Conservation (phyloP, 2,888 invertebrate genomes). For the Aspidapion aeneum region DNA sequence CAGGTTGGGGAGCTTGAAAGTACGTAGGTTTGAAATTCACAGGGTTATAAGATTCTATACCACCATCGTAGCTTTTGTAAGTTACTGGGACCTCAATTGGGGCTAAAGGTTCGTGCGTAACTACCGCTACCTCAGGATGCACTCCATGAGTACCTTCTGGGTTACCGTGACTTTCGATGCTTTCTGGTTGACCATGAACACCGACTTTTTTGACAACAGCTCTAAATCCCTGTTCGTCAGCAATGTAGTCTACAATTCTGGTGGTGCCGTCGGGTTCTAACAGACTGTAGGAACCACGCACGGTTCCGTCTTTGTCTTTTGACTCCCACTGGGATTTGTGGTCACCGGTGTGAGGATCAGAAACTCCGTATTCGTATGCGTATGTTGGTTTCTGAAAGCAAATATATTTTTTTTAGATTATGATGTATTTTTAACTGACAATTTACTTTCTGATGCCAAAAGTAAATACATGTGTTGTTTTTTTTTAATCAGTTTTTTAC, state of each 20-base stretch:
- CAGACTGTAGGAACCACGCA: constrained; percentile 42
- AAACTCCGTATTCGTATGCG: constrained; percentile 42
- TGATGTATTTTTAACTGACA: too few relatives aligned
- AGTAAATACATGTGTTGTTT: too few relatives aligned
- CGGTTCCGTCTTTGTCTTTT: constrained; percentile 40
- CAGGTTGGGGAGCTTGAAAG: constrained; percentile 16
- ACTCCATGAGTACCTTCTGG: constrained; percentile 16
- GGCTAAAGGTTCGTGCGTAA: constrained; percentile 13
- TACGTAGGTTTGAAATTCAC: constrained; percentile 20
- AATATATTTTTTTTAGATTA: not conserved
- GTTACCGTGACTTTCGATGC: constrained; percentile 29
- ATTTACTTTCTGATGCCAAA: too few relatives aligned
- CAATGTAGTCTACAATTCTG: constrained; percentile 43
- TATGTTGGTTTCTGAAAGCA: constrained; percentile 40
- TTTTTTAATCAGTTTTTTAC: too few relatives aligned
- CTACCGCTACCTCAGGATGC: constrained; percentile 19
- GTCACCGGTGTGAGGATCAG: constrained; percentile 43
- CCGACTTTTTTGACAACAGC: constrained; percentile 43
- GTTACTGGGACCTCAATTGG: constrained; percentile 16
- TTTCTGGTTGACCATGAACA: constrained; percentile 29
- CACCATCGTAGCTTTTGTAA: constrained; percentile 34
- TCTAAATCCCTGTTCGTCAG: constrained; percentile 41
- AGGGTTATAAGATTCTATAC: constrained; percentile 28
- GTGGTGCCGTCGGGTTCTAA: constrained; percentile 44
- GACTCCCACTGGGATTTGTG: constrained; percentile 45